Conservation (phyloP, 2,113 vertebrate genomes). For the Coturnix japonica region DNA sequence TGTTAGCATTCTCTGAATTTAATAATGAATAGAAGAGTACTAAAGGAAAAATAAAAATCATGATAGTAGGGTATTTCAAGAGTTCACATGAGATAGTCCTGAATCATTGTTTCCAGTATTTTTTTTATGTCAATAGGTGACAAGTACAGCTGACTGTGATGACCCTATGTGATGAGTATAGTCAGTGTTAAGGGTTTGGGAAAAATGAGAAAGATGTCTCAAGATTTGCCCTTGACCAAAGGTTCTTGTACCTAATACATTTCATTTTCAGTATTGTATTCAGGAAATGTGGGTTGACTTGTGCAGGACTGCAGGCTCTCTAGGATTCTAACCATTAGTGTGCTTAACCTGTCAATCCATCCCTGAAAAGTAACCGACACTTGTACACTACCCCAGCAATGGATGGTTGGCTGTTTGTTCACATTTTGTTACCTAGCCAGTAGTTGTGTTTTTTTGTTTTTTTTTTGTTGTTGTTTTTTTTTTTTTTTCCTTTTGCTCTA, state of each 20-base stretch:
- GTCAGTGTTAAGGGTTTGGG: not conserved
- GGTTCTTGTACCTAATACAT: not conserved
- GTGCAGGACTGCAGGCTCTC: not conserved
- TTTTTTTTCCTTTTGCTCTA: not conserved
- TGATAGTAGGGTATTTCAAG: not conserved
- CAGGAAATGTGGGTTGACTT: not conserved
- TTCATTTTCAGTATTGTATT: not conserved
- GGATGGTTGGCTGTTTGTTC: not conserved
- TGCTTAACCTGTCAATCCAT: not conserved
- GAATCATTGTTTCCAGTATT: not conserved
- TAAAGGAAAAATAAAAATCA: not conserved
- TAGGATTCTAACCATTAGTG: not conserved
- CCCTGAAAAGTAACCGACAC: not conserved
- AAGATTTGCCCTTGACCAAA: not conserved
- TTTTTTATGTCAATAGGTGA: not conserved
- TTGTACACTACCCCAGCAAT: not conserved
- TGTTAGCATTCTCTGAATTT: not conserved
- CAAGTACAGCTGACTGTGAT: not conserved
- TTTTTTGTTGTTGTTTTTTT: not conserved
- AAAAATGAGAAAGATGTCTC: not conserved
- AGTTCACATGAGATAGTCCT: not conserved
- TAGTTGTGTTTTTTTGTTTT: not conserved
- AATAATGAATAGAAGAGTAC: not conserved
- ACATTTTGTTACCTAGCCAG: not conserved
- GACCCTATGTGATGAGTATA: not conserved